Evolutionary conservation across 2,113 vertebrate species (phyloP).

Genomic region (Smithornis capensis): DNA sequence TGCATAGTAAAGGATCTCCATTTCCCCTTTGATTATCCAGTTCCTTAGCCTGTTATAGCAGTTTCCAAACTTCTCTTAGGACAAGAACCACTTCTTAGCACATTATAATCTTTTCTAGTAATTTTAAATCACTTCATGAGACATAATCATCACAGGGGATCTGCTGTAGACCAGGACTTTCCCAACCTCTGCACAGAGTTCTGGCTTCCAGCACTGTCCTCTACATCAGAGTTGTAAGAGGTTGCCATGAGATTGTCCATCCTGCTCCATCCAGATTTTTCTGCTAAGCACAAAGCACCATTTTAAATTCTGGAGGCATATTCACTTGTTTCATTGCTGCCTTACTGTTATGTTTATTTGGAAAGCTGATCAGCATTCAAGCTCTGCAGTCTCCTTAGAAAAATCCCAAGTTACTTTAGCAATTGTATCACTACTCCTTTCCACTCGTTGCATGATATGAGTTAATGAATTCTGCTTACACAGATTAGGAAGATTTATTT

Average conservation of each 20-base stretch:
- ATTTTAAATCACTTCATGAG: neutral
- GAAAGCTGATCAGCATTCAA: neutral
- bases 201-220: neutral
- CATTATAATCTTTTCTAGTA: neutral
- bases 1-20: neutral
- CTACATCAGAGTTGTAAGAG: neutral
- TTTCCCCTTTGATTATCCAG: neutral
- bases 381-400: neutral
- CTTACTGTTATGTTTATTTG: neutral
- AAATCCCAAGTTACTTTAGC: neutral
- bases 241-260: neutral
- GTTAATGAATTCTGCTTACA: constrained; percentile 11
- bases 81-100: neutral
- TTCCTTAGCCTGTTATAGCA: neutral
- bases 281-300: neutral
- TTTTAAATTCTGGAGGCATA: neutral
- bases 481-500: neutral
- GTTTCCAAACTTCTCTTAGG: neutral
- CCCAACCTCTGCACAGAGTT: neutral
- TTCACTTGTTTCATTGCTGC: neutral
- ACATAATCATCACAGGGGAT: neutral
- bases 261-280: neutral
- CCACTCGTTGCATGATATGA: neutral
- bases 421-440: neutral
- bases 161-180: neutral